These are phyloP conservation scores for Zaprionus ornatus DNA, from an alignment of 1,140 invertebrate species.

Conservation along the genomic window DNA sequence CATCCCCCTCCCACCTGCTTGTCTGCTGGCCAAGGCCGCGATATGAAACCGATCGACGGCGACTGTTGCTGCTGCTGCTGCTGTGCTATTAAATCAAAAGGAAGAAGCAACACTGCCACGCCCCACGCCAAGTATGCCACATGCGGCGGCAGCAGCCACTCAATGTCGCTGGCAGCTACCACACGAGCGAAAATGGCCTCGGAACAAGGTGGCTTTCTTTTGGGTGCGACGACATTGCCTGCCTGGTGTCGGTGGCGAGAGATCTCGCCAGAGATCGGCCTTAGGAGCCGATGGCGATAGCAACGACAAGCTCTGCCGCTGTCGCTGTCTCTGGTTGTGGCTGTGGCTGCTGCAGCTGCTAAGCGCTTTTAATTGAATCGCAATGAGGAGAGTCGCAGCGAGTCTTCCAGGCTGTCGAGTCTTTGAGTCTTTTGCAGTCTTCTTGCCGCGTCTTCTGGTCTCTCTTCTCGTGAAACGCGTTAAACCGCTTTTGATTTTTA, in stretches of 20 bases:
- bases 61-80: not conserved
- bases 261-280: not conserved
- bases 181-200: slow-evolving; percentile 28
- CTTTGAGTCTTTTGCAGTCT: not conserved
- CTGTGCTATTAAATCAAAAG: slow-evolving; percentile 48
- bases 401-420: slow-evolving; percentile 10
- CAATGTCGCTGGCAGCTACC: slow-evolving; percentile 21
- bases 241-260: not conserved
- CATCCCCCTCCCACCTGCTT: not conserved
- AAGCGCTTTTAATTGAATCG: slow-evolving; percentile 78
- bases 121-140: slow-evolving; percentile 32
- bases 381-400: slow-evolving; percentile 38
- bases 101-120: slow-evolving; percentile 45
- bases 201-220: slow-evolving; percentile 49
- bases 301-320: not conserved
- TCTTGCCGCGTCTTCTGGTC: not conserved
- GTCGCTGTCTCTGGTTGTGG: slow-evolving; percentile 13
- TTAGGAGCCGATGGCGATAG: slow-evolving; percentile 20
- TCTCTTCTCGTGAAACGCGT: slow-evolving; percentile 63
- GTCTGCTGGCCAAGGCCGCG: slow-evolving; percentile 35
- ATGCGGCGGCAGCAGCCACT: slow-evolving; percentile 15
- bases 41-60: slow-evolving; percentile 16
- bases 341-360: slow-evolving; percentile 36
- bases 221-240: slow-evolving; percentile 42
- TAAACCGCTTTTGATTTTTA: slow-evolving; percentile 81